Base-by-base conservation (phyloP, 2,888 invertebrate genomes). In the Theristus sp. region DNA sequence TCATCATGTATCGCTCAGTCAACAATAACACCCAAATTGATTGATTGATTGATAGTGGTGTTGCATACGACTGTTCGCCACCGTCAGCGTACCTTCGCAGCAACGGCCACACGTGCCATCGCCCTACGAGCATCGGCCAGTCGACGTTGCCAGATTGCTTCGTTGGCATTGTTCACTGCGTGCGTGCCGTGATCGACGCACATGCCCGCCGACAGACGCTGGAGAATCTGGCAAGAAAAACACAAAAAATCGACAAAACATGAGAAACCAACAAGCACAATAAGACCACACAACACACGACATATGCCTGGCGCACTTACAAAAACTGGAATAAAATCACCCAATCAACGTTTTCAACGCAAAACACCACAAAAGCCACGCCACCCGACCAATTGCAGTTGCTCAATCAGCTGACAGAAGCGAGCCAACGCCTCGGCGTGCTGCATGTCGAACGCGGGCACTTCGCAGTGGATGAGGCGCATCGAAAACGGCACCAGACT, bases 401-500 rank as follows among this genome's bases (percentile, higher is more conserved):
- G 20, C n/a, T n/a, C n/a, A n/a, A 49, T 49, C 20, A 49, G 24
- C 49, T 20, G 49, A n/a, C n/a, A n/a, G 49, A 49, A 49, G 3
- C 49, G 49, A 3, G 3, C n/a, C 3, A 49, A 17, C n/a, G 49
- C 13, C n/a, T 49, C 49, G 13, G 49, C 49, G 24, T 49, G n/a
- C 20, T 24, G 20, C 20, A n/a, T 24, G 6, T 49, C 49, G n/a
- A n/a, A 49, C 20, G n/a, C 3, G 13, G 49, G 49, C n/a, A n/a
- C 20, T 49, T 93, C 90, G 0, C 91, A 89, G 49, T 93, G 77
- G 10, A 94, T 76, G 26, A 96, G 77, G 27, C 94, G 82, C 70
- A 96, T 84, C 25, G 89, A 84, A 76, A 94, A 96, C 1, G 90
- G 88, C 0, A 90, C 89, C 77, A 96, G 84, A 0, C 88, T 87